Evolutionary conservation across 2,888 invertebrate species (phyloP), one percentile per base, ranked within the genome.

Genomic region (Aquatica leii): DNA sequence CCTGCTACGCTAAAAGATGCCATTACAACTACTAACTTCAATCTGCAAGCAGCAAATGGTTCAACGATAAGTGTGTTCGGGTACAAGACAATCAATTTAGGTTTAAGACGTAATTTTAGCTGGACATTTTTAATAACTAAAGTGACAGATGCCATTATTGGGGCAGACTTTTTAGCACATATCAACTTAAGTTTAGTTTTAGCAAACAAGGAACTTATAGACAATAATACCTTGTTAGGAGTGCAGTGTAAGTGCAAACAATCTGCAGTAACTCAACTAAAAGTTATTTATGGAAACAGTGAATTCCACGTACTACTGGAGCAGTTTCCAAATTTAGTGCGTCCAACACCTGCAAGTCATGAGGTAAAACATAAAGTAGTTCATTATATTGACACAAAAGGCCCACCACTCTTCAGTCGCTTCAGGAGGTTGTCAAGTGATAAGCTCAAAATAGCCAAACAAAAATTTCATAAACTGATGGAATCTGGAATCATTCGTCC

Each of bases 401-500:
- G 53, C 2, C 41, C 41, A 14, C 41, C 53, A 6, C 40, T 41
- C 15, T 6, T 11, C 18, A 18, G 46, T n/a, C 68, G 24, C 24
- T 24, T 24, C 6, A 24, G 24, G 6, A 2, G 76, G 0, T 55
- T 78, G 1, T 49, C 72, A 9, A 72, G 71, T 0, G 76, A 77
- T 0, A 63, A 69, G 57, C 60, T 74, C 6, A 14, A 60, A 24
- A 52, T 54, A n/a, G 74, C 71, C 3, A 71, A 74, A 50, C 14
- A 40, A 11, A 71, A 71, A 40, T 76, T 71, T 53, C 48, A 69
- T 15, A n/a, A 5, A 9, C 69, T 75, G 71, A 40, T 72, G 4
- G 50, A 71, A 49, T 21, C 65, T 24, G 74, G 73, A 18, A 40
- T 37, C 9, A n/a, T 70, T 71, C 24, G 24, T 24, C 24, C 6